Evolutionary conservation across 2,888 invertebrate species (phyloP).

Genomic region (Neoaliturus tenellus): DNA sequence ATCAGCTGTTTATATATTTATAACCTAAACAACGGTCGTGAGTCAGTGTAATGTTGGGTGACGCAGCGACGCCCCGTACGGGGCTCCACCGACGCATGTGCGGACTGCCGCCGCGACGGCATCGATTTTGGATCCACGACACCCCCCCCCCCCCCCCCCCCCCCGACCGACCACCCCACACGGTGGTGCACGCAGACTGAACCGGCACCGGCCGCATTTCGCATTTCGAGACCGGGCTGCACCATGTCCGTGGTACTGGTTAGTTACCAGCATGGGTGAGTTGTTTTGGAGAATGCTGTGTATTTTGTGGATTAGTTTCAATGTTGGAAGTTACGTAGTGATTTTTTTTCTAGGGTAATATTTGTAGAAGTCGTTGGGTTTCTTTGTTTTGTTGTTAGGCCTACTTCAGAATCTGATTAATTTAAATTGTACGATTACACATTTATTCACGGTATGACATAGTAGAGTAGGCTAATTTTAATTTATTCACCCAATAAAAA

Average conservation of each 20-base stretch:
- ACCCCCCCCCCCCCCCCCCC: not conserved
- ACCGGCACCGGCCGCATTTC: not conserved
- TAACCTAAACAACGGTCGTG: not conserved
- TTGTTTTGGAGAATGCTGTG: too few relatives aligned
- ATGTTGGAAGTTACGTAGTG: too few relatives aligned
- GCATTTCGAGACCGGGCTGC: not conserved
- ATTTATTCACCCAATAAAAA: too few relatives aligned
- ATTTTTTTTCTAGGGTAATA: too few relatives aligned
- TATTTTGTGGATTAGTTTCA: too few relatives aligned
- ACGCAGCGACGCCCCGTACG: not conserved
- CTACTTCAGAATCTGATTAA: too few relatives aligned
- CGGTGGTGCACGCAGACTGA: not conserved
- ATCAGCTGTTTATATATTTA: conserved; percentile 43
- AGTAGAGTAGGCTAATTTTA: too few relatives aligned
- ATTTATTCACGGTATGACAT: too few relatives aligned
- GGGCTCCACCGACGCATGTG: conserved; percentile 20
- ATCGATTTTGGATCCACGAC: conserved; percentile 31
- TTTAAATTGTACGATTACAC: too few relatives aligned
- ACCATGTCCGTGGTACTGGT: conserved; percentile 14
- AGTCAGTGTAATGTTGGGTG: not conserved
- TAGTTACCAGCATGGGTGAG: conserved; percentile 7
- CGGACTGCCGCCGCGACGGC: conserved; percentile 1
- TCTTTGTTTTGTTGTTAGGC: too few relatives aligned
- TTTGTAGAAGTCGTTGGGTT: too few relatives aligned
- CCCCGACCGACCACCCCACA: not conserved